Evolutionary conservation across 1,140 invertebrate species (phyloP).

Genomic region (Leptinotarsa undecemlineata): DNA sequence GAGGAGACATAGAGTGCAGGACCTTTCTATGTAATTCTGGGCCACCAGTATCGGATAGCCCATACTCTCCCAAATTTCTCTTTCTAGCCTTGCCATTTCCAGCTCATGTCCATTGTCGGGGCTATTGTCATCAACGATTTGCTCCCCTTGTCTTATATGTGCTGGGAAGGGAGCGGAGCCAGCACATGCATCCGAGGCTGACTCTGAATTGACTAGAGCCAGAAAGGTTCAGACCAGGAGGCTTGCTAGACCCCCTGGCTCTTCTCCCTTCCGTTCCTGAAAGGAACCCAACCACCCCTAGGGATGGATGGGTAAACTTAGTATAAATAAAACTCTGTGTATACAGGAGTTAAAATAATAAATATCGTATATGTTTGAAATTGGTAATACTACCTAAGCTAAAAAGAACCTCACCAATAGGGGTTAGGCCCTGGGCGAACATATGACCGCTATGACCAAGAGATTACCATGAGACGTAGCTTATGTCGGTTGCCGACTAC

Average conservation of each 20-base stretch:
- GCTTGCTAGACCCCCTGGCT: neutral
- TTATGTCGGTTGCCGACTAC: no score
- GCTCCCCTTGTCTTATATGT: neutral
- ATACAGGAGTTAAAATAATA: no score
- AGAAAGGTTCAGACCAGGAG: no score
- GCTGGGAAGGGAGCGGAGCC: neutral
- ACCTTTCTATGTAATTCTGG: neutral
- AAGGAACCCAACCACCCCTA: no score
- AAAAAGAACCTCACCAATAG: no score
- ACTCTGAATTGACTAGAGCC: neutral
- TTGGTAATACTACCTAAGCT: no score
- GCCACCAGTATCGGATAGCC: neutral
- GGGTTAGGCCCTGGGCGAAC: no score
- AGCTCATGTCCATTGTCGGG: neutral
- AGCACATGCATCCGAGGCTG: neutral
- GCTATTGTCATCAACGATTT: neutral
- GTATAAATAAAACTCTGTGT: no score
- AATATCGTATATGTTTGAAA: no score
- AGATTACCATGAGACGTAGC: no score
- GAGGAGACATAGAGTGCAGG: slow-evolving; percentile 9
- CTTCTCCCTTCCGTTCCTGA: neutral
- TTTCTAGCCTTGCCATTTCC: neutral
- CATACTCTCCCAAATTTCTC: neutral
- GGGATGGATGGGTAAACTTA: no score
- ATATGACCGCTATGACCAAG: no score